phyloP scores from a whole-genome alignment of 1,140 invertebrate species.

The Diabrotica virgifera region DNA sequence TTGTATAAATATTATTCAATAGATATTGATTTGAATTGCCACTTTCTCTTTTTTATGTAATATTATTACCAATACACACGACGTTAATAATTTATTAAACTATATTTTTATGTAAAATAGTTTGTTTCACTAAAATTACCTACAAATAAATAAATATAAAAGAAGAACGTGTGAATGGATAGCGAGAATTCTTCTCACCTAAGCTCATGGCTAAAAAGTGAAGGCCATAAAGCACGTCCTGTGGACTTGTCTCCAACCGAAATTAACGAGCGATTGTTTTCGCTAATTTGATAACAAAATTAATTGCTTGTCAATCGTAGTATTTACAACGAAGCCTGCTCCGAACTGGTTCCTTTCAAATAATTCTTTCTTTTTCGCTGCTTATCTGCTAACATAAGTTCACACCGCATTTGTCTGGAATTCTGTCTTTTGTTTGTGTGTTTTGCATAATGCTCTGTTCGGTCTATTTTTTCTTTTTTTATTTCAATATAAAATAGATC shows the following conservation, averaged over 20 bases:
- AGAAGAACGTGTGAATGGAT: neutral
- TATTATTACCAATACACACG: no score
- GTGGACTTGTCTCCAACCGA: constrained; percentile 27
- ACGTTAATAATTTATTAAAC: no score
- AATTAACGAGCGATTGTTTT: constrained; percentile 44
- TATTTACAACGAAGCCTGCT: constrained; percentile 41
- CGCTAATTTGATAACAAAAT: constrained; percentile 47
- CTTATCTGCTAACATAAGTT: constrained; percentile 14
- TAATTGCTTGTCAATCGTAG: constrained; percentile 43
- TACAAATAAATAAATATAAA: neutral
- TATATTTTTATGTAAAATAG: no score
- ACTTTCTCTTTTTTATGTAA: no score
- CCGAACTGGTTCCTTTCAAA: constrained; percentile 23
- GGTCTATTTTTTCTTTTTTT: no score
- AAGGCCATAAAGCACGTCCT: constrained; percentile 27
- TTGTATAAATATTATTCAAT: no score
- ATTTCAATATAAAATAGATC: no score
- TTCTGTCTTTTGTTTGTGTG: constrained; percentile 8
- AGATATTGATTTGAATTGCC: no score
- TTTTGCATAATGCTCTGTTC: neutral
- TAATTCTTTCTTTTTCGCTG: constrained; percentile 26
- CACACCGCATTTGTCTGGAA: constrained; percentile 20
- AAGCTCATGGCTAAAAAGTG: constrained; percentile 2
- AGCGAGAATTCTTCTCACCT: constrained; percentile 12
- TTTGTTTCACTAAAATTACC: no score